Conservation (phyloP, 2,888 invertebrate species). For the Sinhomidia bicolor region DNA sequence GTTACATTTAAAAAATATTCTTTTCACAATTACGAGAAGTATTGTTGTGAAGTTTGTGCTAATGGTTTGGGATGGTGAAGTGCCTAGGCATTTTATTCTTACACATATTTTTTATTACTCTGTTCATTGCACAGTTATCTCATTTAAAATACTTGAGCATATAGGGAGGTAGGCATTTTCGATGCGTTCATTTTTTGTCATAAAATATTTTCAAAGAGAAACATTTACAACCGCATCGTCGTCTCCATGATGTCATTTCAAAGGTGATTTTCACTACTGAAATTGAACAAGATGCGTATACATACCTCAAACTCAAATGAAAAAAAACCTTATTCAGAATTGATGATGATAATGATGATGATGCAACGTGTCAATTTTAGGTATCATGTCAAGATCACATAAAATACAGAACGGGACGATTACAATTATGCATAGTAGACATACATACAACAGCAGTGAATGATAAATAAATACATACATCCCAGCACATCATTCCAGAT, state of each 20-base stretch:
- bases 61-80: constrained; percentile 67
- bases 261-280: background rate
- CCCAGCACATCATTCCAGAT: constrained; percentile 6
- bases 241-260: constrained; percentile 31
- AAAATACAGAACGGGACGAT: background rate
- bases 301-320: background rate
- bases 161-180: background rate
- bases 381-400: constrained; percentile 15
- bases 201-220: background rate
- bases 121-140: background rate
- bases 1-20: constrained; percentile 60
- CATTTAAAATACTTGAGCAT: background rate
- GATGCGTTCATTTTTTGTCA: constrained; percentile 14
- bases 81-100: background rate
- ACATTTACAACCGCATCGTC: background rate
- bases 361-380: constrained; percentile 42
- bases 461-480: background rate
- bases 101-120: background rate
- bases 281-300: background rate
- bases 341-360: constrained; percentile 5
- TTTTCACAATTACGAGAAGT: constrained; percentile 68
- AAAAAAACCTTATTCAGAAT: constrained; percentile 42
- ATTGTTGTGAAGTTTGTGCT: constrained; percentile 68
- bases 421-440: background rate
- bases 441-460: too few relatives aligned